A percentile compares a stretch with the other conserved stretches of the same genome.
Conservation (phyloP, 2,888 invertebrate species). For the Drosophila lacicola region DNA sequence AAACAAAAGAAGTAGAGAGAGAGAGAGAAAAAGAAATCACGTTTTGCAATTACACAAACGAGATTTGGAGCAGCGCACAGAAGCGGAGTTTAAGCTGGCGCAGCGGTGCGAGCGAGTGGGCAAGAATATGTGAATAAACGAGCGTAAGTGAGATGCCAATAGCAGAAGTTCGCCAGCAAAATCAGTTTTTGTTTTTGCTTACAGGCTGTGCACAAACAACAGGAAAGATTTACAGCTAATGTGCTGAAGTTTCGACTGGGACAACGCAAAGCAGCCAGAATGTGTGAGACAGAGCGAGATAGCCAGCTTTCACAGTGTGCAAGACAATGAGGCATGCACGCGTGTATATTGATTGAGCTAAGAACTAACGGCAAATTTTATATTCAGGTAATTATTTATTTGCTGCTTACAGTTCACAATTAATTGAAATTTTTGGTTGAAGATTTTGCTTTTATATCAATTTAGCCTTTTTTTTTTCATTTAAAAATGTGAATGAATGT, state of each 20-base stretch:
- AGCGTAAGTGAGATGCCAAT: conserved; percentile 9
- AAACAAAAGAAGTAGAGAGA: conserved; percentile 9
- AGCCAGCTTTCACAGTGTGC: no score
- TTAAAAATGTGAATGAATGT: no score
- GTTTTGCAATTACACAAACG: conserved; percentile 68
- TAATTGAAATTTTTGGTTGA: no score
- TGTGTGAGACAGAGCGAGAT: neutral
- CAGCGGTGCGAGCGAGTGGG: neutral
- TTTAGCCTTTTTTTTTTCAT: no score
- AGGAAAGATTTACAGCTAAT: no score
- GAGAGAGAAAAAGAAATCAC: conserved; percentile 57
- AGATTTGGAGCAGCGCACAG: conserved; percentile 17
- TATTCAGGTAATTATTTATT: no score
- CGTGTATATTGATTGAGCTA: no score
- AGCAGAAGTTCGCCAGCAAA: conserved; percentile 22
- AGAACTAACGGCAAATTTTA: no score
- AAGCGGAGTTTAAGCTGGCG: conserved; percentile 5
- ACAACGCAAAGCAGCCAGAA: conserved; percentile 1
- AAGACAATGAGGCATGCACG: neutral
- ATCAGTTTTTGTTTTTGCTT: conserved; percentile 18
- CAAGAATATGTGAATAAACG: neutral
- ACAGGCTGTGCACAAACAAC: no score
- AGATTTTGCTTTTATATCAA: no score
- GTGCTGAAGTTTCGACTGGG: conserved; percentile 20
- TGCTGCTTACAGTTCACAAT: no score